phyloP scores from a whole-genome alignment of 2,888 invertebrate genomes.

The Hofmannophila pseudospretella region DNA sequence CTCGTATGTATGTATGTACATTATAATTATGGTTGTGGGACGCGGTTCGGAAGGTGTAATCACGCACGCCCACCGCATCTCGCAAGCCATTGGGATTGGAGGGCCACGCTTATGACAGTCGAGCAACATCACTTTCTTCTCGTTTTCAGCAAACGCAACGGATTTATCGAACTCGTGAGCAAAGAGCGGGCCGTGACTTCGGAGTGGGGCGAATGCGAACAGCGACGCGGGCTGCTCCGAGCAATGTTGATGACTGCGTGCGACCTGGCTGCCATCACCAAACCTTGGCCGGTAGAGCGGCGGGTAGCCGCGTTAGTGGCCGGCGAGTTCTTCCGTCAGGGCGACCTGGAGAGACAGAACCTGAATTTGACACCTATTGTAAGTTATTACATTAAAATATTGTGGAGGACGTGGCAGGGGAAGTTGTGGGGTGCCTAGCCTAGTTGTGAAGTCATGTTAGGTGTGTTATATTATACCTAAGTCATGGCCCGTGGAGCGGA shows the following conservation, averaged over 20 bases:
- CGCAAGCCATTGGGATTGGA: too few species aligned
- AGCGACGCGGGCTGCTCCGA: slow-evolving; percentile 87
- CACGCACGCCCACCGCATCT: too few species aligned
- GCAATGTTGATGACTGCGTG: slow-evolving; percentile 98
- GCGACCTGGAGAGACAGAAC: slow-evolving; percentile 92
- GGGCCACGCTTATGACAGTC: too few species aligned
- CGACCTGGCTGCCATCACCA: slow-evolving; percentile 95
- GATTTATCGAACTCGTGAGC: slow-evolving; percentile 86
- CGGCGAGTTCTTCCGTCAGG: slow-evolving; percentile 95
- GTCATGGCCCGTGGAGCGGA: slow-evolving; percentile 94
- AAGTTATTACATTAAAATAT: slow-evolving; percentile 56
- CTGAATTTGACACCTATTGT: slow-evolving; percentile 94
- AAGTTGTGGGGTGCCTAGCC: too few species aligned
- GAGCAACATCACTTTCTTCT: too few species aligned
- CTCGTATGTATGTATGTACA: too few species aligned
- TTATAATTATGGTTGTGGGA: too few species aligned
- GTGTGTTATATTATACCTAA: too few species aligned
- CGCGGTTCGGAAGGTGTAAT: too few species aligned
- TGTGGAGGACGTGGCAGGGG: too few species aligned
- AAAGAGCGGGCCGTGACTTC: slow-evolving; percentile 47
- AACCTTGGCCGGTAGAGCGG: slow-evolving; percentile 95
- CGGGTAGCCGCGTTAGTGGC: slow-evolving; percentile 95
- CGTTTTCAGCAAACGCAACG: slow-evolving; percentile 87
- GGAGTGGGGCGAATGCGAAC: slow-evolving; percentile 83
- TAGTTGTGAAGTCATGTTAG: too few species aligned